phyloP scores from a whole-genome alignment of 1,140 invertebrate species.

The Globodera ellingtonae region DNA sequence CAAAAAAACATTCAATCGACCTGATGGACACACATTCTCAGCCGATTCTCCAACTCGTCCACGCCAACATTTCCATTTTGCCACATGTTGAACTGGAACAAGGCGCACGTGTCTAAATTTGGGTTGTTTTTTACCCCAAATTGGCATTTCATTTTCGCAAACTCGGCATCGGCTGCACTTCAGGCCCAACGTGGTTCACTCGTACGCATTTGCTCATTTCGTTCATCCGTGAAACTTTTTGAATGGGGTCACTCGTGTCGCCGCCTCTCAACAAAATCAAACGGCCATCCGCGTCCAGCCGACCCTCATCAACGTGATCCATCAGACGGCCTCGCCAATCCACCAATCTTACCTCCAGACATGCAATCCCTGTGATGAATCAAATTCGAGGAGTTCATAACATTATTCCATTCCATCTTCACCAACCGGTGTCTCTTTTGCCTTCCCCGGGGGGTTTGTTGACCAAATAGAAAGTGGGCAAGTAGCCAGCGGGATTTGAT shows the following conservation, averaged over 20 bases:
- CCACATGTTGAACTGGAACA: constrained; percentile 50
- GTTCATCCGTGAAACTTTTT: not conserved
- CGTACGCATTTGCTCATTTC: constrained; percentile 28
- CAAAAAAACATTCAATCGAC: not conserved
- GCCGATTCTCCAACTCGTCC: constrained; percentile 37
- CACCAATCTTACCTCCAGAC: constrained; percentile 43
- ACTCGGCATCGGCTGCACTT: constrained; percentile 17
- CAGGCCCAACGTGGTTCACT: not conserved
- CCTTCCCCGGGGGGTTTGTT: constrained; percentile 50
- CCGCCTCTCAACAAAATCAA: constrained; percentile 38
- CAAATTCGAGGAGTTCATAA: too few relatives aligned
- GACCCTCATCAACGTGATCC: constrained; percentile 30
- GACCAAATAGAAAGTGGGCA: constrained; percentile 38
- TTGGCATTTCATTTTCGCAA: not conserved
- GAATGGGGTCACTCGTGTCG: not conserved
- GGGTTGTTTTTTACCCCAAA: not conserved
- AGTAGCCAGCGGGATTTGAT: constrained; percentile 40
- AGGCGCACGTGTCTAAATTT: constrained; percentile 36
- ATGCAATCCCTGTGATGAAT: constrained; percentile 26
- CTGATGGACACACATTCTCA: constrained; percentile 45
- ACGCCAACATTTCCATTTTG: constrained; percentile 52
- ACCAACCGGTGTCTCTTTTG: constrained; percentile 38
- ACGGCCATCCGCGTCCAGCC: constrained; percentile 15
- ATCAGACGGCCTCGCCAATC: constrained; percentile 34
- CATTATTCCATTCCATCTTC: too few relatives aligned